Evolutionary conservation across 1,140 invertebrate genomes (phyloP), one percentile per base, ranked within the genome.

Genomic region (Sitophilus oryzae): DNA sequence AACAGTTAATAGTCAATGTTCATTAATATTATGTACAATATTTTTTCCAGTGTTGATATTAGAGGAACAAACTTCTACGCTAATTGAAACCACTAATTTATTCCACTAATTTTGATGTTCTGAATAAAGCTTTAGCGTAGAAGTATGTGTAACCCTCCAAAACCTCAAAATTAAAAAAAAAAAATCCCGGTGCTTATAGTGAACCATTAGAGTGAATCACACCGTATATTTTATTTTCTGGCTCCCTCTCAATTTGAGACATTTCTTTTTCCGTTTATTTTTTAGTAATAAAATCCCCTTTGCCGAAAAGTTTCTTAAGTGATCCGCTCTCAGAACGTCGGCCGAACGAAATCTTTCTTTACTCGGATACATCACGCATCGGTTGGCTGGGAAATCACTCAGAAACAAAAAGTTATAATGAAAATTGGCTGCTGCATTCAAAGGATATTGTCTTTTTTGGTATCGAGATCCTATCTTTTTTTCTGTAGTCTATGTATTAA

Each of bases 381-480:
- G 38, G n/a, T 51, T 50, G 47, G 36, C 47, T 21, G 22, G 46
- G 36, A 50, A 50, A 50, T 50, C 47, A 14, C 21, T 50, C 22
- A 18, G 36, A 40, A 50, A 50, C 47, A 50, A 50, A 50, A 50
- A 50, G 36, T 50, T 50, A 50, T 50, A 50, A 50, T 50, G 47
- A 50, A 50, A 50, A 50, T 50, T 37, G 47, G 18, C 19, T 9
- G 47, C 35, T 50, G 47, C 47, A 50, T 50, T 50, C 37, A 25
- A 50, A 50, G 21, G 45, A 48, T 48, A 48, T 23, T 48, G n/a
- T 15, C 25, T 37, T 48, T 48, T 48, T 48, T 10, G 35, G 9
- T 37, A n/a, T 9, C 8, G 45, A 18, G 15, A 35, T 21, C 20
- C 34, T 30, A 6, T 30, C 11, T 5, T 30, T 30, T 30, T n/a